Evolutionary conservation across 2,888 invertebrate genomes (phyloP).

Genomic region (Aleiodes alternator): DNA sequence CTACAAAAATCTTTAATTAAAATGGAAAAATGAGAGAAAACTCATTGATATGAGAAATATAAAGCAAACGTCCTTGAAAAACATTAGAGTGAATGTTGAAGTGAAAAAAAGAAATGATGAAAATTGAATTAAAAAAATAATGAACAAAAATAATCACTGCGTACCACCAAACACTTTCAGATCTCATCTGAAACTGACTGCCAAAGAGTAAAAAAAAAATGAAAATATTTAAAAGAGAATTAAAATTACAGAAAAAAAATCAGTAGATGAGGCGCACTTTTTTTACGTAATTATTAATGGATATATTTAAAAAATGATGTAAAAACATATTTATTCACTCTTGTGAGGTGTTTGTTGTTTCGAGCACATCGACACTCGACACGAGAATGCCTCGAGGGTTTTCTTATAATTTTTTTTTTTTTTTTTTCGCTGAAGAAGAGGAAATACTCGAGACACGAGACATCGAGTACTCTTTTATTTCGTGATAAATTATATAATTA

Average conservation of each 20-base stretch:
- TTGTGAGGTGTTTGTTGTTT: constrained; percentile 25
- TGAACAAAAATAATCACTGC: constrained; percentile 42
- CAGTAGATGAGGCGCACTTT: constrained; percentile 59
- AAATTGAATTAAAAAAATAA: constrained; percentile 35
- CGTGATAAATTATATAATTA: not conserved
- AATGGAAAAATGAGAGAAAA: not conserved
- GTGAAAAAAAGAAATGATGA: constrained; percentile 8
- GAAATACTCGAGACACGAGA: constrained; percentile 17
- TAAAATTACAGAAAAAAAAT: constrained; percentile 35
- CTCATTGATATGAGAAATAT: not conserved
- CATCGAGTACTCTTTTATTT: not conserved
- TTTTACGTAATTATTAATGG: constrained; percentile 44
- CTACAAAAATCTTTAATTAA: not conserved
- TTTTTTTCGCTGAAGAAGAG: not conserved
- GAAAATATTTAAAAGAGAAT: constrained; percentile 8
- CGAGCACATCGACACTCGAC: constrained; percentile 31
- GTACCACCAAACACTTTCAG: constrained; percentile 51
- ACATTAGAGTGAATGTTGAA: constrained; percentile 10
- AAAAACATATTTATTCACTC: constrained; percentile 23
- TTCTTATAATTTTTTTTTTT: not conserved
- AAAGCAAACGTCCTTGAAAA: constrained; percentile 22
- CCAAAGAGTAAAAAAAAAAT: constrained; percentile 52
- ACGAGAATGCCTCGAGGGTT: not conserved
- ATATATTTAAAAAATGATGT: constrained; percentile 27
- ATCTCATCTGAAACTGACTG: constrained; percentile 61